A percentile compares a stretch with the other conserved stretches of the same genome.
Evolutionary conservation across 2,888 invertebrate species (phyloP).

Genomic region (Harpalus rufipes): DNA sequence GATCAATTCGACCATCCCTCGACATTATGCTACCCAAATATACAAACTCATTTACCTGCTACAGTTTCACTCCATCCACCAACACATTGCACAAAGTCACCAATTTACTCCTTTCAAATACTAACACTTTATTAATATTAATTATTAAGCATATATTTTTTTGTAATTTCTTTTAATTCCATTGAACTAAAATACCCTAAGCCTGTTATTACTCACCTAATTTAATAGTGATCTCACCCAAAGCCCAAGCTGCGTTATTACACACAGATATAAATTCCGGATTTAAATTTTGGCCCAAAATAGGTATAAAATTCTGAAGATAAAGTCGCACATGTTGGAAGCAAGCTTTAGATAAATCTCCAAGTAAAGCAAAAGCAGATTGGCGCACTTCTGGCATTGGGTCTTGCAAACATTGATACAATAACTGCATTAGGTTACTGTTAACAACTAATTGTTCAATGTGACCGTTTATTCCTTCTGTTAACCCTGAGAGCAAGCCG

Average conservation of each 20-base stretch:
- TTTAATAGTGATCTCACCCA: slow-evolving; percentile 99
- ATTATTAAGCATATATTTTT: too few species aligned
- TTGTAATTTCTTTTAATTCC: too few species aligned
- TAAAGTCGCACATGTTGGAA: slow-evolving; percentile 97
- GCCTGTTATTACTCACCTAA: slow-evolving; percentile 83
- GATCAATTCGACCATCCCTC: too few species aligned
- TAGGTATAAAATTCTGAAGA: slow-evolving; percentile 96
- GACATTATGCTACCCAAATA: too few species aligned
- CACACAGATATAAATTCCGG: slow-evolving; percentile 99
- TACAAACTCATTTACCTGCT: too few species aligned
- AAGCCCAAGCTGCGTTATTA: slow-evolving; percentile 99
- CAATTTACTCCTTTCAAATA: too few species aligned
- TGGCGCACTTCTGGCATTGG: slow-evolving; percentile 98
- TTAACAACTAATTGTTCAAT: slow-evolving; percentile 95
- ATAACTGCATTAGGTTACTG: slow-evolving; percentile 96
- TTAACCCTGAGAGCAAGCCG: slow-evolving; percentile 96
- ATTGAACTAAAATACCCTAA: too few species aligned
- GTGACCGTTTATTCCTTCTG: slow-evolving; percentile 96
- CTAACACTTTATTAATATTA: too few species aligned
- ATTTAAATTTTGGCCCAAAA: slow-evolving; percentile 96
- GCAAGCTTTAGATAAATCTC: slow-evolving; percentile 98
- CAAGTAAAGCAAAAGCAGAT: slow-evolving; percentile 97
- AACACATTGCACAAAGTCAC: too few species aligned
- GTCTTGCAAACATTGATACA: slow-evolving; percentile 99
- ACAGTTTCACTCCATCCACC: too few species aligned